A percentile compares a stretch with the other conserved stretches of the same genome.
phyloP scores from a whole-genome alignment of 2,888 invertebrate species.

The Exocentrus adspersus region DNA sequence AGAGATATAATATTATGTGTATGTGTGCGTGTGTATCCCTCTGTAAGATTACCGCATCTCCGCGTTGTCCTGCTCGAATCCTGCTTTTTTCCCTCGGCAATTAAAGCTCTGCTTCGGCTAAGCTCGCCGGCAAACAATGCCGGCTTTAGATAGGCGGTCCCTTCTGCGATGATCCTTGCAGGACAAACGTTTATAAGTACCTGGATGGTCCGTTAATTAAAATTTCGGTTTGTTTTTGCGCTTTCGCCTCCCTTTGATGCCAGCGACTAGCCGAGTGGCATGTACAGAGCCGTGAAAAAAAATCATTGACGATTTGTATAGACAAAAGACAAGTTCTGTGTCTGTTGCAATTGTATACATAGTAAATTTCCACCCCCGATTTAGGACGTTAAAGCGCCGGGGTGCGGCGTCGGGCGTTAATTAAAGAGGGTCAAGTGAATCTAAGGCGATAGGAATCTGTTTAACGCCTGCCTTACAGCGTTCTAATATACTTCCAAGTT shows the following conservation, averaged over 20 bases:
- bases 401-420: constrained; percentile 11
- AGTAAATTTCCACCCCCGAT: no score
- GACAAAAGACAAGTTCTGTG: no score
- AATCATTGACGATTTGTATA: no score
- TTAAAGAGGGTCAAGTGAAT: constrained; percentile 45
- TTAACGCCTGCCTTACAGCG: constrained; percentile 54
- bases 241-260: constrained; percentile 44
- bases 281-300: no score
- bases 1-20: no score
- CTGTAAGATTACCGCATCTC: constrained; percentile 54
- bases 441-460: constrained; percentile 57
- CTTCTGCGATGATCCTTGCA: constrained; percentile 55
- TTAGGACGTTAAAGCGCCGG: background rate
- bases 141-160: constrained; percentile 56
- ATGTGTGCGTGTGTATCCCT: constrained; percentile 60
- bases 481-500: constrained; percentile 57
- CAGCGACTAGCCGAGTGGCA: no score
- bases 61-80: constrained; percentile 39
- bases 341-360: no score
- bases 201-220: constrained; percentile 61
- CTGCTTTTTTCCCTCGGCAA: constrained; percentile 53
- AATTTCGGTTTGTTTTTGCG: constrained; percentile 57
- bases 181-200: constrained; percentile 60
- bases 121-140: constrained; percentile 61
- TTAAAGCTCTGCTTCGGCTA: constrained; percentile 61